Evolutionary conservation across 1,140 invertebrate genomes (phyloP).

Genomic region (Dolichoris vasculosae): DNA sequence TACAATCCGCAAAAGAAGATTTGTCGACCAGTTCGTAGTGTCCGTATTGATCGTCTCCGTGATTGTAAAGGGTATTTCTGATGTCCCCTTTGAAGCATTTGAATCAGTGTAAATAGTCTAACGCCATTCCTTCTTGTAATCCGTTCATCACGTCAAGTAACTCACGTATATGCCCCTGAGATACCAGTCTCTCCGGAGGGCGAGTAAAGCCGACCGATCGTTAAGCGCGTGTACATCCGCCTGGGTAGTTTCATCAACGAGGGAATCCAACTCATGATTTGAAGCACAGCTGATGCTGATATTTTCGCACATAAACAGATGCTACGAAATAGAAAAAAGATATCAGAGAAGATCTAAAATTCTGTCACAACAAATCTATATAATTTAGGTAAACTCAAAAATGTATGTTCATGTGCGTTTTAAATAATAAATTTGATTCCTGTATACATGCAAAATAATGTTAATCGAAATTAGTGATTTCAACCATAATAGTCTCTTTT

Average conservation of each 20-base stretch:
- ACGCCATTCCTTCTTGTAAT: conserved; percentile 39
- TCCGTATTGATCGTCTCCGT: neutral
- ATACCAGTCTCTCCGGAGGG: neutral
- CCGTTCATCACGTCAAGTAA: conserved; percentile 48
- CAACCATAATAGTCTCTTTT: too few relatives aligned
- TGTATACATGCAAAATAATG: neutral
- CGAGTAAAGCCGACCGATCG: neutral
- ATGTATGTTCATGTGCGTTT: neutral
- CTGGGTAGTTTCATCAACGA: neutral
- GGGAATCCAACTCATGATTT: neutral
- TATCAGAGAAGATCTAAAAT: neutral
- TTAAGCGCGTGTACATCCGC: too few relatives aligned
- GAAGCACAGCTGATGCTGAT: conserved; percentile 59
- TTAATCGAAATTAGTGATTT: too few relatives aligned
- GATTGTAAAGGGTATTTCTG: neutral
- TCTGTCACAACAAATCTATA: neutral
- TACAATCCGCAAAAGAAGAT: neutral
- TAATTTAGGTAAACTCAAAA: neutral
- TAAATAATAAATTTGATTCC: neutral
- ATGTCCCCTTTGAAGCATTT: neutral
- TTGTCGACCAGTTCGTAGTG: too few relatives aligned
- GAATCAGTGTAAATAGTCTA: conserved; percentile 11
- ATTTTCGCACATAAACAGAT: conserved; percentile 67
- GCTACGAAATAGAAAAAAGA: conserved; percentile 18
- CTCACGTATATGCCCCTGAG: neutral